Base-by-base conservation (phyloP, 2,797 vertebrate species). In the Pseudomugil gertrudae region DNA sequence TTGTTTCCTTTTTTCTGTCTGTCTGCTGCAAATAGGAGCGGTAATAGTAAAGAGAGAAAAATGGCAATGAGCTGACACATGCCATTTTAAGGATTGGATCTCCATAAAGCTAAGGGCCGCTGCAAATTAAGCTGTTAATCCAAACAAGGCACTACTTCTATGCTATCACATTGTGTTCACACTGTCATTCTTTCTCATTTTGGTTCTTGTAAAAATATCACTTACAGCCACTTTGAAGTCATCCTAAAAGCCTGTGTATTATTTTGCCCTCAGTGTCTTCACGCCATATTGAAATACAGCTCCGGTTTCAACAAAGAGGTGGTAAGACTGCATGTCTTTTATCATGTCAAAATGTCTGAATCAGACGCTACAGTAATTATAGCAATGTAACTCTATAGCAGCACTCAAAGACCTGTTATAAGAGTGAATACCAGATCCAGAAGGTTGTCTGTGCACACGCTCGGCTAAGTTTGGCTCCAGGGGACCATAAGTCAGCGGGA, bases 401-500 rank as follows among this genome's bases (percentile, higher is more conserved):
- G 64, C 60, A 66, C 74, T 79, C 56, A 55, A 70, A 81, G 67
- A 77, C 62, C 78, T 83, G 86, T 81, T 83, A 73, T 26, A 61
- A 83, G 70, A 7, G 24, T 64, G 73, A 78, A 69, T 69, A 66
- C 70, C 65, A 74, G 65, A 78, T 79, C 69, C 79, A 78, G 69
- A 72, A 72, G 74, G 58, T 74, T 82, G 80, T 65, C 84, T 87
- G 64, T 58, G 71, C 61, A 79, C 67, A 85, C 19, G 75, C 79
- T 83, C 40, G 38, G 81, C 72, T 78, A 85, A 76, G 79, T 83
- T 78, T 76, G 78, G 69, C 88, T 90, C 81, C 78, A 69, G 64
- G 89, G 89, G 78, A 85, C 61, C 58, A 70, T 76, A 69, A 83
- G 89, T 90, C 91, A 85, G 80, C 57, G 82, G 83, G 83, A 93